These are phyloP conservation scores for Lagorchestes hirsutus DNA, from an alignment of 2,797 vertebrate species.

Conservation along the genomic window DNA sequence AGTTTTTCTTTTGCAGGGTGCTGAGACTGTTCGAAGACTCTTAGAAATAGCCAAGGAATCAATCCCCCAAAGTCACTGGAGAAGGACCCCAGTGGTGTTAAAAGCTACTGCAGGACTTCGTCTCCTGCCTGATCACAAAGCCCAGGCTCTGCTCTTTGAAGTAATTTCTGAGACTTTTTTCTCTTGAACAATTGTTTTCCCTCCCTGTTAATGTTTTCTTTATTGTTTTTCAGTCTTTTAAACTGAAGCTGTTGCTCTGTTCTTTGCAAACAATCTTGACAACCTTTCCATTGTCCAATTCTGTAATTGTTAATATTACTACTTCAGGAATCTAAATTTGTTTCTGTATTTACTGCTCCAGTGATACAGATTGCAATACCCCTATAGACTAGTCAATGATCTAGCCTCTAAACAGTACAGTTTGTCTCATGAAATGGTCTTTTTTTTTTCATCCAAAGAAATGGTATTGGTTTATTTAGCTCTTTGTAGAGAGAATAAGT, in stretches of 20 bases:
- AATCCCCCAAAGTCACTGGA: conserved; percentile 93
- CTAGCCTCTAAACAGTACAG: background rate
- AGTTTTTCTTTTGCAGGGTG: conserved; percentile 88
- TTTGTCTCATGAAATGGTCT: background rate
- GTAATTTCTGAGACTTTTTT: conserved; percentile 80
- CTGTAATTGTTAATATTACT: background rate
- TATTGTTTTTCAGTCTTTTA: background rate
- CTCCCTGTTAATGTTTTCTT: conserved; percentile 7
- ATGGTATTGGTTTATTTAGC: conserved; percentile 18
- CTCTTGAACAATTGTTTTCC: conserved; percentile 42
- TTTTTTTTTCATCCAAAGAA: conserved; percentile 53
- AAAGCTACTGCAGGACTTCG: conserved; percentile 97
- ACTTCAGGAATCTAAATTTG: background rate
- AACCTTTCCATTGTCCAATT: background rate
- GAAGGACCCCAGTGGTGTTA: conserved; percentile 94
- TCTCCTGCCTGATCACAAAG: conserved; percentile 92
- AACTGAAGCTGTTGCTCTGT: background rate
- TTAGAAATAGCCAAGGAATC: conserved; percentile 94
- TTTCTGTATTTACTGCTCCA: background rate
- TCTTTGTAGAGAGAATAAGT: conserved; percentile 33
- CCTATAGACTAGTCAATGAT: background rate
- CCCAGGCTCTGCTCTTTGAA: conserved; percentile 92
- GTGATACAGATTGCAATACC: background rate
- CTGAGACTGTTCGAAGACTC: conserved; percentile 91
- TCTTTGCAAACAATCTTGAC: background rate